These are phyloP conservation scores for Albula glossodonta DNA, from an alignment of 2,113 vertebrate species.

Conservation along the genomic window DNA sequence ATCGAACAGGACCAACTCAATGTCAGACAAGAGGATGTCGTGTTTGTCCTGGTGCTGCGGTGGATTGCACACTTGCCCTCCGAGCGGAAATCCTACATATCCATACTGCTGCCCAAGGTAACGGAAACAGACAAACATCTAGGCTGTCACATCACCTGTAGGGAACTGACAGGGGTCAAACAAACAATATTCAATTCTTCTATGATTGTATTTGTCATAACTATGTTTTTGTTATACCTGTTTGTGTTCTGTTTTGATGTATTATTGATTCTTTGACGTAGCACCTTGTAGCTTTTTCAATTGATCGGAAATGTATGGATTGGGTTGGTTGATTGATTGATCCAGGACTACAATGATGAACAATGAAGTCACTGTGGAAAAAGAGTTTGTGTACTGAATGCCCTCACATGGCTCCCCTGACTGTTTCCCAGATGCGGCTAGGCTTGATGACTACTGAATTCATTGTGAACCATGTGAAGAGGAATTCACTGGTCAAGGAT, in stretches of 20 bases:
- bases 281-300: too few relatives aligned
- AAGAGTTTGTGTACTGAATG: too few relatives aligned
- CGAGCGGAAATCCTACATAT: slow-evolving; percentile 63
- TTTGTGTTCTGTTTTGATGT: not conserved
- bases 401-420: not conserved
- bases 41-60: slow-evolving; percentile 73
- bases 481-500: slow-evolving; percentile 68
- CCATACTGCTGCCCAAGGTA: slow-evolving; percentile 72
- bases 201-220: not conserved
- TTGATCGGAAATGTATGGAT: too few relatives aligned
- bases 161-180: too few relatives aligned
- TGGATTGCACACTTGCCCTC: slow-evolving; percentile 70
- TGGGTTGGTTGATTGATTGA: too few relatives aligned
- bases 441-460: slow-evolving; percentile 69
- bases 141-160: not conserved
- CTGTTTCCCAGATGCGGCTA: slow-evolving; percentile 68
- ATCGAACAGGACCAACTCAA: slow-evolving; percentile 76
- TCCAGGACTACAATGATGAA: too few relatives aligned
- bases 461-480: slow-evolving; percentile 75
- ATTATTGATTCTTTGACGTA: too few relatives aligned
- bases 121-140: not conserved
- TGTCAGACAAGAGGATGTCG: slow-evolving; percentile 67
- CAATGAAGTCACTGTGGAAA: too few relatives aligned
- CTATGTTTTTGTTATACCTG: not conserved
- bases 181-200: not conserved